Percentiles rank a stretch among this genome's conserved stretches.
phyloP scores from a whole-genome alignment of 2,113 vertebrate species.

The Crocuta crocuta region DNA sequence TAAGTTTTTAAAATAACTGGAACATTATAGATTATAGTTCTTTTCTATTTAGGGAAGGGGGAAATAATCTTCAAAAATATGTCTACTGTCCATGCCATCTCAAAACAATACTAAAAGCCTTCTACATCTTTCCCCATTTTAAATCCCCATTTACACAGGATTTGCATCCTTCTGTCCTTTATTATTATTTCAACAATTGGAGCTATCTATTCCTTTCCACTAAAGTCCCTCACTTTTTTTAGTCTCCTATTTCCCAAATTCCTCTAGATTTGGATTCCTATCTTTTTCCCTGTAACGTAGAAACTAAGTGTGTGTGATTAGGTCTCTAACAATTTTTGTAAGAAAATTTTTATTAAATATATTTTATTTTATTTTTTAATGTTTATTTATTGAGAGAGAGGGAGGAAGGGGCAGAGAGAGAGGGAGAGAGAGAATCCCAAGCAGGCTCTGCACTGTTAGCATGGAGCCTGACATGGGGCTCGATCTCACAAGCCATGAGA shows the following conservation, averaged over 20 bases:
- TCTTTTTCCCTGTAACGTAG: background rate
- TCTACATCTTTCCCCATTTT: background rate
- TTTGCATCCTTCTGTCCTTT: background rate
- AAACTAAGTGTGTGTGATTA: background rate
- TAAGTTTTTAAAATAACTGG: background rate
- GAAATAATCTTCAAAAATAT: background rate
- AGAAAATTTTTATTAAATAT: background rate
- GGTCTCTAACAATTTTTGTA: conserved; percentile 14
- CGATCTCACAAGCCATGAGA: no score
- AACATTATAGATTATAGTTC: background rate
- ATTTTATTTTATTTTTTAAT: no score
- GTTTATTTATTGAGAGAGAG: no score
- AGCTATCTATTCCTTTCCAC: background rate
- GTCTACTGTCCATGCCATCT: background rate
- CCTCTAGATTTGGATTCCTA: background rate
- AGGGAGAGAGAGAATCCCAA: no score
- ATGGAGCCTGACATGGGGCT: no score
- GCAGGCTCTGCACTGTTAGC: no score
- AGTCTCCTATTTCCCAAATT: background rate
- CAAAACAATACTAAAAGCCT: background rate
- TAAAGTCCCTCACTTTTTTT: background rate
- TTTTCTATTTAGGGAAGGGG: background rate
- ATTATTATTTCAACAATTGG: background rate
- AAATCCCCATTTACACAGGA: background rate
- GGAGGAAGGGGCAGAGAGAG: no score